Conservation (phyloP, 2,797 vertebrate species). For the Otus scops region DNA sequence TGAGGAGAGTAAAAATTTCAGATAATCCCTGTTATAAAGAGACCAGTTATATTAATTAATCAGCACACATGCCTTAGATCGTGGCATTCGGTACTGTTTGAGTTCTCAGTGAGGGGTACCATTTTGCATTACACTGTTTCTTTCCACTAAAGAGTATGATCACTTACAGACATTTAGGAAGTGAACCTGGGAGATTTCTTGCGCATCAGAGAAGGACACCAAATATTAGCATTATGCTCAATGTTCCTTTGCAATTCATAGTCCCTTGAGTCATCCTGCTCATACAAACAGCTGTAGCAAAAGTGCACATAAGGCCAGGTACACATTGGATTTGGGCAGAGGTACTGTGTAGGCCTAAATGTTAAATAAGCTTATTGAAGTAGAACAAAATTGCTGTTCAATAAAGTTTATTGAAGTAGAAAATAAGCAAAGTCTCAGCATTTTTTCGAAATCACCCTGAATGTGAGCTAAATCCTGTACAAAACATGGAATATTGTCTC, state of each 20-base stretch:
- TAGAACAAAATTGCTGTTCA: conserved; percentile 29
- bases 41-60: background rate
- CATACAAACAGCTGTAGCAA: background rate
- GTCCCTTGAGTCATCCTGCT: conserved; percentile 1
- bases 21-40: background rate
- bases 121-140: background rate
- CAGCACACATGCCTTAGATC: background rate
- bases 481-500: background rate
- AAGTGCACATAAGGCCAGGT: background rate
- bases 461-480: background rate
- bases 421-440: conserved; percentile 50
- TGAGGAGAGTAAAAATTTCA: background rate
- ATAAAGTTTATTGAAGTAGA: conserved; percentile 61
- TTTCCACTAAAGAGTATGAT: background rate
- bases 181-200: background rate
- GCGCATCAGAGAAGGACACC: background rate
- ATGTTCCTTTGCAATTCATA: background rate
- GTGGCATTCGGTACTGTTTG: background rate
- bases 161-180: background rate
- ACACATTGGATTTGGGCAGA: conserved; percentile 2
- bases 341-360: background rate
- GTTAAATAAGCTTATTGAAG: conserved; percentile 55
- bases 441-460: background rate
- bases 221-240: conserved; percentile 23
- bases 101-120: background rate